Conservation (phyloP, 2,888 invertebrate genomes). For the Acanthopleura granulata region DNA sequence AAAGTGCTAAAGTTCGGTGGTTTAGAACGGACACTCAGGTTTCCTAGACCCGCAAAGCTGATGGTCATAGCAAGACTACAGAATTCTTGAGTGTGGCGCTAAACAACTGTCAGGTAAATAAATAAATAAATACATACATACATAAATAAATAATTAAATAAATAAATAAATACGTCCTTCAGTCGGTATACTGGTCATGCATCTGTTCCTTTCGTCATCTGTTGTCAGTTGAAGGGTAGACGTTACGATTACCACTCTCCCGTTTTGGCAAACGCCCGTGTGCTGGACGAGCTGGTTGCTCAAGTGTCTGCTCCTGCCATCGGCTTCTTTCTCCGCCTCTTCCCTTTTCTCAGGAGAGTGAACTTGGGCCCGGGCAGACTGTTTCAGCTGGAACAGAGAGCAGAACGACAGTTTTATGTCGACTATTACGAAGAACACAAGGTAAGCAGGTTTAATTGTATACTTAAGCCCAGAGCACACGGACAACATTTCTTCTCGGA, state of each 20-base stretch:
- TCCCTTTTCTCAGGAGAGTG: not conserved
- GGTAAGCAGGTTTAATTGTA: not conserved
- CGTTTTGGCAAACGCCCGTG: not conserved
- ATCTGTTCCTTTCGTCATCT: not conserved
- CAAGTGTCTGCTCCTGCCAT: not conserved
- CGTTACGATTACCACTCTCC: not conserved
- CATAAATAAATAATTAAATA: too few relatives aligned
- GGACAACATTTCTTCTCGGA: not conserved
- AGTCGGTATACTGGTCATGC: not conserved
- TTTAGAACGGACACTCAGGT: too few relatives aligned
- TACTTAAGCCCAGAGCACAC: not conserved
- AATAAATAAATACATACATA: not conserved
- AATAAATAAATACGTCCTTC: not conserved
- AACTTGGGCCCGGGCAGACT: not conserved
- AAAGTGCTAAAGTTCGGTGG: too few relatives aligned
- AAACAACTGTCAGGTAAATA: not conserved
- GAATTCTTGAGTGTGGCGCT: not conserved
- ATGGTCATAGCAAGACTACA: not conserved
- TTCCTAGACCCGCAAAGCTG: too few relatives aligned
- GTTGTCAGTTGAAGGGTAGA: not conserved
- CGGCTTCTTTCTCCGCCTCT: not conserved
- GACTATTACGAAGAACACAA: not conserved
- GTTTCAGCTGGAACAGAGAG: not conserved
- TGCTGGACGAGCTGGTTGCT: not conserved
- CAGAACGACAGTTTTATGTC: not conserved